These are phyloP conservation scores for Brenthis daphne DNA, from an alignment of 2,888 invertebrate genomes.

Conservation along the genomic window DNA sequence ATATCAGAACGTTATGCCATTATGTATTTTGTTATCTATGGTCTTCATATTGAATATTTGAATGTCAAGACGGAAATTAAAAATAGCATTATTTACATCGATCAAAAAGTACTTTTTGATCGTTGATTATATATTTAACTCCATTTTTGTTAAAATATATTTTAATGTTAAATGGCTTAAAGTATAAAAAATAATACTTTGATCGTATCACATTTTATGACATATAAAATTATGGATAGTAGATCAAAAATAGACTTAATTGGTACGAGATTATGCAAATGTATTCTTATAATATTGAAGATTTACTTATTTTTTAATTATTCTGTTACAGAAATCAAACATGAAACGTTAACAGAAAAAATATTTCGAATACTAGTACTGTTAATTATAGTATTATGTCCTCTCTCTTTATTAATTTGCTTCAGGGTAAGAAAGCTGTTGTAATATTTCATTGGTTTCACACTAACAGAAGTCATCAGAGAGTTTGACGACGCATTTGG, in stretches of 20 bases:
- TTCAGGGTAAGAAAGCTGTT: constrained; percentile 48
- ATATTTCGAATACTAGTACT: constrained; percentile 48
- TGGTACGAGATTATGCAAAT: not conserved
- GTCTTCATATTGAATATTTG: too few relatives aligned
- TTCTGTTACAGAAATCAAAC: constrained; percentile 46
- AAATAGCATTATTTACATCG: too few relatives aligned
- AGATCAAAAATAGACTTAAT: constrained; percentile 9
- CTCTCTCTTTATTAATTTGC: constrained; percentile 49
- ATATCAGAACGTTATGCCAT: too few relatives aligned
- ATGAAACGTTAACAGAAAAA: constrained; percentile 48
- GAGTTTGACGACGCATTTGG: too few relatives aligned
- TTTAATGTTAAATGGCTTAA: not conserved
- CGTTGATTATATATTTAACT: too few relatives aligned
- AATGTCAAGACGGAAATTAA: too few relatives aligned
- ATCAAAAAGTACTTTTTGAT: too few relatives aligned
- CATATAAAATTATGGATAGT: constrained; percentile 9
- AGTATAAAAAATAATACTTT: not conserved
- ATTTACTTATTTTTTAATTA: constrained; percentile 2
- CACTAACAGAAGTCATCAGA: not conserved
- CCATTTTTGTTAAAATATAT: too few relatives aligned
- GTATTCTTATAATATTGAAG: not conserved
- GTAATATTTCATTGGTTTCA: not conserved
- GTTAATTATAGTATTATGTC: constrained; percentile 50
- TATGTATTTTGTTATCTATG: too few relatives aligned
- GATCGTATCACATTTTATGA: constrained; percentile 6